Base-by-base conservation (phyloP, 2,797 vertebrate genomes). In the Uromys caudimaculatus region DNA sequence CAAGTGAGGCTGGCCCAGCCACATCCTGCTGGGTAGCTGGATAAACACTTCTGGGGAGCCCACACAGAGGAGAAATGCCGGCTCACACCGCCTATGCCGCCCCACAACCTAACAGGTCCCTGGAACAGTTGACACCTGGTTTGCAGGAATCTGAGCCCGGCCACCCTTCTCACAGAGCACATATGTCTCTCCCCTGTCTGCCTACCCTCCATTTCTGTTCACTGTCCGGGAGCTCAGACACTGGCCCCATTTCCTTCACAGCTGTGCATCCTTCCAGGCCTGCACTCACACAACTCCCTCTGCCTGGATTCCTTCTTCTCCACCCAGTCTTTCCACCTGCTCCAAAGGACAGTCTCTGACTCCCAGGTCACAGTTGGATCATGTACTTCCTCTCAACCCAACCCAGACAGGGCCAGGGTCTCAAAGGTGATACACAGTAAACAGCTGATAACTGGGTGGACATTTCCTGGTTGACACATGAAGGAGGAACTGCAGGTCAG, bases 1-100 rank as follows among this genome's bases (percentile, higher is more conserved):
- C 11, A 95, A 77, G 64, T 41, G 84, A 54, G 69, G 92, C 44
- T 86, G 32, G 23, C 84, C 41, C 32, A 52, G 75, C 85, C 94
- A 97, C 95, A 89, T 97, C 93, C 97, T 94, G 69, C 93, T 81
- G 52, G 38, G 78, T 29, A 23, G n/a, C 71, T 88, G 3, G 47
- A 90, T 90, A 93, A 96, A 90, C 54, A 58, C 87, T 58, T n/a
- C 47, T 35, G 44, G 38, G 58, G 77, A 73, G 35, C 21, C 89
- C 58, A 69, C 3, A 76, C 87, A 95, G 12, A 79, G 29, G n/a
- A 69, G 47, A 95, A 90, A 62, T 86, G 44, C 62, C 85, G 47
- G 89, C 85, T 83, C 88, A 69, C 60, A 52, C 17, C 38, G 29
- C 58, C 38, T 47, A 1, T 2, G 52, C 44, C 81, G n/a, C 41